A percentile compares a stretch with the other conserved stretches of the same genome.
Evolutionary conservation across 2,888 invertebrate genomes (phyloP).

Genomic region (Tetheella fluctuosa): DNA sequence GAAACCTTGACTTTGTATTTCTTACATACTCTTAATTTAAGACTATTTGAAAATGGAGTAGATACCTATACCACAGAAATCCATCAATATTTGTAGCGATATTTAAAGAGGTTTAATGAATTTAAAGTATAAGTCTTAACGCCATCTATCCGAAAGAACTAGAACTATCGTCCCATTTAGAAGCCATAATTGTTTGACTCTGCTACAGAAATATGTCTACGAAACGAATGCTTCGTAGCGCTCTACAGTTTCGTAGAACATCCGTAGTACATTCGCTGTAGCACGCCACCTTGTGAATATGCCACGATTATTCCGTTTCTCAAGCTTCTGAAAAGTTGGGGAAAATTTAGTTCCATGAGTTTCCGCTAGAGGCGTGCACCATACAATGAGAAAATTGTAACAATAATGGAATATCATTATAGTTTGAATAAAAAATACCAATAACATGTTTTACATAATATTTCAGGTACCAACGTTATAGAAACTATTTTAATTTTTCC

Average conservation of each 20-base stretch:
- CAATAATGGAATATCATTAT: too few relatives aligned
- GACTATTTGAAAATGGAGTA: constrained; percentile 33
- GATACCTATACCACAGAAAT: constrained; percentile 13
- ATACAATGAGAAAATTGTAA: neutral
- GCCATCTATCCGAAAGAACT: neutral
- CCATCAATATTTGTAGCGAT: neutral
- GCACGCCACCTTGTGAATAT: too few relatives aligned
- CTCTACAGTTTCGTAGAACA: constrained; percentile 1
- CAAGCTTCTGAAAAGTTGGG: neutral
- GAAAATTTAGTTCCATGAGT: neutral
- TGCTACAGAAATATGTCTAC: neutral
- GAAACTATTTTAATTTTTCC: too few relatives aligned
- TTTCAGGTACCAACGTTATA: too few relatives aligned
- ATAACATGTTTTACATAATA: too few relatives aligned
- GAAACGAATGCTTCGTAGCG: neutral
- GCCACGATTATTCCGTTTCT: too few relatives aligned
- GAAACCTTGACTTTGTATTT: neutral
- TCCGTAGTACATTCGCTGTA: neutral
- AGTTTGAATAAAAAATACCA: too few relatives aligned
- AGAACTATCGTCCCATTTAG: neutral
- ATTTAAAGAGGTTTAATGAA: neutral
- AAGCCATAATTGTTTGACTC: neutral
- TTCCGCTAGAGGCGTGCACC: neutral
- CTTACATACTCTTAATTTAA: constrained; percentile 26
- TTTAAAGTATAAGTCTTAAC: neutral